Evolutionary conservation across 2,797 vertebrate species (phyloP), one percentile per base, ranked within the genome.

Genomic region (Gymnocypris eckloni): DNA sequence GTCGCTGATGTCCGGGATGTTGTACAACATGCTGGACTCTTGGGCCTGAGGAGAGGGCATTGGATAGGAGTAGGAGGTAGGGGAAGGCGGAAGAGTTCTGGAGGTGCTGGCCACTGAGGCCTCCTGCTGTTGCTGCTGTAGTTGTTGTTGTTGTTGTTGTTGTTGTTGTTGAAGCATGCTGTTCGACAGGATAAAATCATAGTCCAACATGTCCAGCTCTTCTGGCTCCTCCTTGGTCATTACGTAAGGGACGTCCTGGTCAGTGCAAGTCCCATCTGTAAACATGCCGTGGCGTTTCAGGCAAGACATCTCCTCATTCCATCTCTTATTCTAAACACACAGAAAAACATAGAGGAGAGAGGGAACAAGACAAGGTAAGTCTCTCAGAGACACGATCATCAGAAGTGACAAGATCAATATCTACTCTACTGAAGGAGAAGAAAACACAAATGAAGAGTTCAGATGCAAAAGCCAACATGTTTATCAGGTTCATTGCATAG

Each of bases 171-270:
- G 97, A 79, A 97, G 95, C 77, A 98, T 94, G 4, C 97, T 97
- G 91, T 98, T 99, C 22, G 98, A 98, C n/a, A 99, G 94, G 39
- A 99, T 99, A 91, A 99, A 99, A 92, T 99, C 98, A 91, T 98
- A 97, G 93, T 99, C 98, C 91, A 97, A 93, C 78, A 98, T 94
- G 90, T 99, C 98, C 89, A 98, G 94, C 89, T 98, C 98, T 90
- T 98, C 98, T 0, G 94, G 89, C 83, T 99, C 97, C 86, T 96
- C 96, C 86, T 96, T 96, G 83, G 96, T 91, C 91, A 97, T 95
- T 88, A 94, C 92, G 45, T 91, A 91, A 82, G 93, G 92, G 81
- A 92, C 92, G 90, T 94, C 93, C 50, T 88, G 91, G 86, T 95
- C 92, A 43, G 94, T 88, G 90, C 92, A 91, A 90, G 94, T 94